These are phyloP conservation scores for Microcebus ravelobensis DNA, from an alignment of 2,113 vertebrate species.

Conservation along the genomic window DNA sequence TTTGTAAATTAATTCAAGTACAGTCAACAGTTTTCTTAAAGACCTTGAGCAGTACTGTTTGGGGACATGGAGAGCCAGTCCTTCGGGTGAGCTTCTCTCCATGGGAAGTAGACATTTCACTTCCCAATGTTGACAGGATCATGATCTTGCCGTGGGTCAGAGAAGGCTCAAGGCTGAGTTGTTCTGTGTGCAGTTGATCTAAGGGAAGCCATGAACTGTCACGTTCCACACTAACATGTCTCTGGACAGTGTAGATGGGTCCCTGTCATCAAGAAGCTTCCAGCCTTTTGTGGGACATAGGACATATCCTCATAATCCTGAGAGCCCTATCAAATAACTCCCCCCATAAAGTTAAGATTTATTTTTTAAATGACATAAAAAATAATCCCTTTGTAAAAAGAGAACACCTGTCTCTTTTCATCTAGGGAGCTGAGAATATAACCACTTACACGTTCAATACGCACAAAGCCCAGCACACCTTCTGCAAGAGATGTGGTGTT, in stretches of 20 bases:
- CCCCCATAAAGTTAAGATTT: neutral
- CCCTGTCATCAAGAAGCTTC: neutral
- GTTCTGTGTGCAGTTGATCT: neutral
- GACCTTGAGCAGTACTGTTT: neutral
- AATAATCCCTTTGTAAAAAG: neutral
- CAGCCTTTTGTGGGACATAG: neutral
- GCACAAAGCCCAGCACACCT: conserved; percentile 93
- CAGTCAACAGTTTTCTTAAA: neutral
- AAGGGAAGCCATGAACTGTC: neutral
- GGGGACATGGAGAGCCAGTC: neutral
- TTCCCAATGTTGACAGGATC: neutral
- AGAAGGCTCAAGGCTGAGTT: too few species aligned
- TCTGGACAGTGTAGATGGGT: neutral
- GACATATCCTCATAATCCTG: neutral
- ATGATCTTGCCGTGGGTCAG: neutral
- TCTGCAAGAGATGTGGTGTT: conserved; percentile 97
- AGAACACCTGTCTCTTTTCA: conserved; percentile 44
- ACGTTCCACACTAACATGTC: fast-evolving
- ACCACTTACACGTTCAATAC: conserved; percentile 97
- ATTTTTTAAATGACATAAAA: neutral
- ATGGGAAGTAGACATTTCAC: neutral
- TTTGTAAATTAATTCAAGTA: neutral
- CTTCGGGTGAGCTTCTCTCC: neutral
- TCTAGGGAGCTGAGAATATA: conserved; percentile 92
- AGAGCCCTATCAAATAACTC: neutral